These are phyloP conservation scores for Tetragonisca angustula DNA, from an alignment of 2,888 invertebrate species.

Conservation along the genomic window DNA sequence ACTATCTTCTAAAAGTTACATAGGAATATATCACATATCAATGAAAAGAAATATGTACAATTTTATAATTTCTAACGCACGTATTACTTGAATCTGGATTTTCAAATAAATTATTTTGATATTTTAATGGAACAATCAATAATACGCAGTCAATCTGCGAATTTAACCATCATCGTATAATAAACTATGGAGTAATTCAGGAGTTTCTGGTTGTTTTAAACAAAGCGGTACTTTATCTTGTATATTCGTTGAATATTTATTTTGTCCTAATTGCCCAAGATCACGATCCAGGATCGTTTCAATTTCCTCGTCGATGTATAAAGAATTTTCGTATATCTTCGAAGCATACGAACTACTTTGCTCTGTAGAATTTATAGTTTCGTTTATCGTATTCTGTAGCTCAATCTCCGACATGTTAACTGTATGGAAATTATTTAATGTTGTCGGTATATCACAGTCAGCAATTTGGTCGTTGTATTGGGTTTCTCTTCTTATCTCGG, in stretches of 20 bases:
- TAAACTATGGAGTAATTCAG: conserved; percentile 79
- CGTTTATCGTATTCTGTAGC: conserved; percentile 80
- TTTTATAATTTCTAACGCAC: conserved; percentile 2
- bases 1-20: background rate
- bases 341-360: conserved; percentile 75
- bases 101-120: background rate
- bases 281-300: conserved; percentile 79
- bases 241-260: conserved; percentile 71
- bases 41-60: background rate
- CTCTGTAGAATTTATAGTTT: conserved; percentile 79
- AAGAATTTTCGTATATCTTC: conserved; percentile 77
- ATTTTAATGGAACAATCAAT: background rate
- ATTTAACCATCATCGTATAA: conserved; percentile 75
- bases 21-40: background rate
- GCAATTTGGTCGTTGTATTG: conserved; percentile 56
- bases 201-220: conserved; percentile 80
- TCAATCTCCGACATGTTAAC: conserved; percentile 80
- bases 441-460: conserved; percentile 52
- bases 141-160: background rate
- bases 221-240: conserved; percentile 77
- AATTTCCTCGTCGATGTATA: conserved; percentile 80
- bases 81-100: background rate
- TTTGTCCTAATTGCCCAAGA: conserved; percentile 74
- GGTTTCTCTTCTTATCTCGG: conserved; percentile 58
- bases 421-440: conserved; percentile 74